Conservation (phyloP, 2,797 vertebrate genomes). For the Leucoraja ocellata region DNA sequence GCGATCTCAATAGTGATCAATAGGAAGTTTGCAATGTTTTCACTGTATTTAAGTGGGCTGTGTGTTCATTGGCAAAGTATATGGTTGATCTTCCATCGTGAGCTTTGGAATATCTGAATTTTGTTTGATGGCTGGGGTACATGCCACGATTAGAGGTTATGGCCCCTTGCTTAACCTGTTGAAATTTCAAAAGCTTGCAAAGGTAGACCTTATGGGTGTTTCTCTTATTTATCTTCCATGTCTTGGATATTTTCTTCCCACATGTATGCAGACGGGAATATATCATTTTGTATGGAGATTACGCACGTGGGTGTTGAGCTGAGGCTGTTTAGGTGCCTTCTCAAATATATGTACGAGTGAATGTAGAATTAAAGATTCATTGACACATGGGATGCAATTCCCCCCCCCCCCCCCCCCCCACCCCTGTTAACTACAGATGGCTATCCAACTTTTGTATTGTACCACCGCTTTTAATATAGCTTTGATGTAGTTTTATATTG, state of each 20-base stretch:
- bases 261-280: neutral
- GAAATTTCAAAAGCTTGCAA: slow-evolving; percentile 20
- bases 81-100: neutral
- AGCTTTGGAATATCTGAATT: neutral
- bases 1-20: neutral
- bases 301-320: slow-evolving; percentile 25
- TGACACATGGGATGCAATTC: neutral
- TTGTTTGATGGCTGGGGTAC: neutral
- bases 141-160: neutral
- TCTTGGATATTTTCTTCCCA: neutral
- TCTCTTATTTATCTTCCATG: neutral
- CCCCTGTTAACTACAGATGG: neutral
- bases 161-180: neutral
- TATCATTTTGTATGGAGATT: slow-evolving; percentile 5
- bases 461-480: neutral
- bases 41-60: neutral
- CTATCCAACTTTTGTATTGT: neutral
- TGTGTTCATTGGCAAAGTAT: neutral
- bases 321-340: neutral
- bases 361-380: neutral
- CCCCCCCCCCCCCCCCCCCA: too few species aligned
- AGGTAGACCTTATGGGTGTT: neutral
- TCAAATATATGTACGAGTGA: neutral
- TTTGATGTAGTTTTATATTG: neutral
- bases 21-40: neutral